Conservation (phyloP, 2,113 vertebrate genomes). For the Daubentonia madagascariensis region DNA sequence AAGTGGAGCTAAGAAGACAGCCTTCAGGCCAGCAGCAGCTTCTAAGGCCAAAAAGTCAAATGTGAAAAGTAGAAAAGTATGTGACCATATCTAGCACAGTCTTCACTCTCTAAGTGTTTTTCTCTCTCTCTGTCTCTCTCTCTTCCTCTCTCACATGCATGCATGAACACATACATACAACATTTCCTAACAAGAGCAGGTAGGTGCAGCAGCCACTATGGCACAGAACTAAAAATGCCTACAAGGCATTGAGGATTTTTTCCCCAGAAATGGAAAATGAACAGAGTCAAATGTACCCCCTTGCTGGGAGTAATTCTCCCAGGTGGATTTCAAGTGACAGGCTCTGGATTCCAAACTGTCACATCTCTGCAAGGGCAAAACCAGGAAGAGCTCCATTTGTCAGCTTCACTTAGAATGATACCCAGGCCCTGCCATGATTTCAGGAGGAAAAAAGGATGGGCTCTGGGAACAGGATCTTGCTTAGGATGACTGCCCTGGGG, state of each 20-base stretch:
- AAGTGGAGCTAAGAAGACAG: neutral
- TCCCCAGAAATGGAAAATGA: accelerated
- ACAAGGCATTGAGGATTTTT: accelerated
- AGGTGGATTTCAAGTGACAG: neutral
- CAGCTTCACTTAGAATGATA: accelerated
- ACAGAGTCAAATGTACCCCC: neutral
- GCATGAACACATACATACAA: accelerated
- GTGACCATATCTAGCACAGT: accelerated
- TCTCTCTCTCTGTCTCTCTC: accelerated
- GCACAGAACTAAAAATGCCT: neutral
- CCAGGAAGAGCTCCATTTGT: neutral
- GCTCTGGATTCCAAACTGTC: neutral
- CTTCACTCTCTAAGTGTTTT: accelerated
- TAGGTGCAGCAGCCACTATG: accelerated
- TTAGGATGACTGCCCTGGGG: accelerated
- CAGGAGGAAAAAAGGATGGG: accelerated
- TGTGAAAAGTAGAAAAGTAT: too few relatives aligned
- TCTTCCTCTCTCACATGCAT: too few relatives aligned
- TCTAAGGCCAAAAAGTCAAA: neutral
- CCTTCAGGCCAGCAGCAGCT: neutral
- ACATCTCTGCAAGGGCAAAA: neutral
- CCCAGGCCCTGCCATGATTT: neutral
- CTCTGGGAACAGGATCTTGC: neutral
- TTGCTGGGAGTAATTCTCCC: neutral
- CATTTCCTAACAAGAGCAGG: neutral